Conservation (phyloP, 1,140 invertebrate genomes). For the Drosophila lacertosa region DNA sequence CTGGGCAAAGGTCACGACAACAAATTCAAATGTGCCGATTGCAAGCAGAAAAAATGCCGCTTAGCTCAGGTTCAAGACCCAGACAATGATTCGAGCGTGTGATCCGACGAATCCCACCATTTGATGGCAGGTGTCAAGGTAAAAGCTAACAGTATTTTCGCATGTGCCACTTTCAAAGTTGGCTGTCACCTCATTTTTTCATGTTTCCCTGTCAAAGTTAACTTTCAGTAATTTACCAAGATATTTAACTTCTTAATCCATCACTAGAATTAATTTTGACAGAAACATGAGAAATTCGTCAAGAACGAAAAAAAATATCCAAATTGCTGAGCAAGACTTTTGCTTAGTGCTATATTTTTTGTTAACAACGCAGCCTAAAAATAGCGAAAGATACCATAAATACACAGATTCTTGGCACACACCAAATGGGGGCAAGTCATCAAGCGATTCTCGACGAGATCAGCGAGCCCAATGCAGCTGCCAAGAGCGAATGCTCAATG, state of each 20-base stretch:
- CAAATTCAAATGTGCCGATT: neutral
- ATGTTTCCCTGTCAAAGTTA: neutral
- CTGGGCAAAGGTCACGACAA: neutral
- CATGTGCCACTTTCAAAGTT: too few relatives aligned
- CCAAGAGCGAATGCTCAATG: neutral
- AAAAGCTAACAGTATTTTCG: neutral
- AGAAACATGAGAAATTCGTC: neutral
- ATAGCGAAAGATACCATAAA: neutral
- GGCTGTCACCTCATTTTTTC: too few relatives aligned
- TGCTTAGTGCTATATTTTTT: neutral
- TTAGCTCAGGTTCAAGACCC: neutral
- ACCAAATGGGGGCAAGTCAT: neutral
- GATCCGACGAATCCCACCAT: neutral
- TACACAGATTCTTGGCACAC: neutral
- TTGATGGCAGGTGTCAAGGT: neutral
- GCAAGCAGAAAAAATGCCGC: neutral
- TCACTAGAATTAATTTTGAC: neutral
- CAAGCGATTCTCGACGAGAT: slow-evolving; percentile 4
- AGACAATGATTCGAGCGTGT: neutral
- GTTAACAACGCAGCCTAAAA: neutral
- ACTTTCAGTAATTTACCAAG: neutral
- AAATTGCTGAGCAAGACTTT: neutral
- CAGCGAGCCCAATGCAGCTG: neutral
- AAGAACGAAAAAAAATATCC: neutral
- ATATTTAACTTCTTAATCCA: too few relatives aligned